A percentile compares a stretch with the other conserved stretches of the same genome.
Evolutionary conservation across 2,797 vertebrate species (phyloP).

Genomic region (Fundulus diaphanus): DNA sequence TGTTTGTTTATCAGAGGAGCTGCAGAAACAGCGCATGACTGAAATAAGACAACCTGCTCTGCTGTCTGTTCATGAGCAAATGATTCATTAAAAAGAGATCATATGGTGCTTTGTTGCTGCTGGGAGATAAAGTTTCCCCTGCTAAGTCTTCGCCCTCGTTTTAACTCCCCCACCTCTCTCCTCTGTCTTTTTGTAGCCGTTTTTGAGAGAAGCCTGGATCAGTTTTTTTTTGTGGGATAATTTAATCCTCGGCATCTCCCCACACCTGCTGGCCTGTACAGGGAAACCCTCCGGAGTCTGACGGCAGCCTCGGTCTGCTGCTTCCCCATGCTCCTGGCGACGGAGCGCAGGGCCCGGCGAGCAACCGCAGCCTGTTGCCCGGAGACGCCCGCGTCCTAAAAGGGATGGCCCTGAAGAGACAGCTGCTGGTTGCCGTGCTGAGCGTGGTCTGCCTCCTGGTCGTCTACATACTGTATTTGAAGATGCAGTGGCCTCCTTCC

Average conservation of each 20-base stretch:
- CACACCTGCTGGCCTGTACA: background rate
- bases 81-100: conserved; percentile 66
- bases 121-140: conserved; percentile 50
- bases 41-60: background rate
- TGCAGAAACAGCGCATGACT: background rate
- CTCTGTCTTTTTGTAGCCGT: conserved; percentile 16
- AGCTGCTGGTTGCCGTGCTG: conserved; percentile 39
- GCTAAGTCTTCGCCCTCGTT: conserved; percentile 3
- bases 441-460: conserved; percentile 34
- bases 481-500: conserved; percentile 16
- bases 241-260: conserved; percentile 16
- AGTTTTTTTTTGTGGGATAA: conserved; percentile 24
- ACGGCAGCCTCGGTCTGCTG: background rate
- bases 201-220: conserved; percentile 42
- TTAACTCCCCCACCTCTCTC: conserved; percentile 22
- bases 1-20: background rate
- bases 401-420: conserved; percentile 36
- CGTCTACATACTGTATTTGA: conserved; percentile 54
- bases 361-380: conserved; percentile 4
- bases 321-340: conserved; percentile 53
- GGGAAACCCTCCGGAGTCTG: conserved; percentile 9
- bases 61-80: conserved; percentile 18
- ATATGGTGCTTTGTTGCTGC: conserved; percentile 32
- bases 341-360: conserved; percentile 21
- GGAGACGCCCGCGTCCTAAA: conserved; percentile 5